Evolutionary conservation across 2,113 vertebrate species (phyloP), one percentile per base, ranked within the genome.

Genomic region (Suncus etruscus): DNA sequence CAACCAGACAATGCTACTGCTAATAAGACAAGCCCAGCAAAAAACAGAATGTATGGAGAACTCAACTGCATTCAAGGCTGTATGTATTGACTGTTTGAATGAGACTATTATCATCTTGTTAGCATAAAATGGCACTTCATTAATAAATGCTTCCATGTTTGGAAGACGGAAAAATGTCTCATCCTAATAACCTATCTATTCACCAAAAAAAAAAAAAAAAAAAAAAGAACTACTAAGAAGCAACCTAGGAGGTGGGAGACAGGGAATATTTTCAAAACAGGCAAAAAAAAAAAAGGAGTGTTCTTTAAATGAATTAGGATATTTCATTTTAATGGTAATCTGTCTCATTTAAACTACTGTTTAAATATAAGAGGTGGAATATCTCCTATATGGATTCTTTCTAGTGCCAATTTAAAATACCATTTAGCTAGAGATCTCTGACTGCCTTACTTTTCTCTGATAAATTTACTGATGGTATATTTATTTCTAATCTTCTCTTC

Each of bases 61-160:
- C 0, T 3, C 48, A 78, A 22, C 0, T 50, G 65, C 27, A 29
- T 50, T 6, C 6, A 12, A 70, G n/a, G n/a, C 85, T 68, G 6
- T 32, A 1, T 20, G 29, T n/a, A 92, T 0, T 1, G 68, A 14
- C 47, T 76, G 54, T 83, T 61, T 69, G 22, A 68, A 90, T 84
- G 83, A 84, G 24, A 75, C 14, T 83, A 72, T 45, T 92, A 61
- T 77, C 86, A 27, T 73, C 66, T 94, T 45, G 76, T 69, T 85
- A 29, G 4, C 77, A 45, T 89, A 86, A 94, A 96, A 83, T 61
- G 89, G 18, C 25, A 89, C 74, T 95, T 87, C 78, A 81, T 92
- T 91, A n/a, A 27, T 51, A 32, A 69, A 89, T 87, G 83, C 54
- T 47, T 20, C n/a, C 58, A 22, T 14, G 29, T 73, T 79, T 86